phyloP scores from a whole-genome alignment of 2,888 invertebrate species.

The Protophormia terraenovae region DNA sequence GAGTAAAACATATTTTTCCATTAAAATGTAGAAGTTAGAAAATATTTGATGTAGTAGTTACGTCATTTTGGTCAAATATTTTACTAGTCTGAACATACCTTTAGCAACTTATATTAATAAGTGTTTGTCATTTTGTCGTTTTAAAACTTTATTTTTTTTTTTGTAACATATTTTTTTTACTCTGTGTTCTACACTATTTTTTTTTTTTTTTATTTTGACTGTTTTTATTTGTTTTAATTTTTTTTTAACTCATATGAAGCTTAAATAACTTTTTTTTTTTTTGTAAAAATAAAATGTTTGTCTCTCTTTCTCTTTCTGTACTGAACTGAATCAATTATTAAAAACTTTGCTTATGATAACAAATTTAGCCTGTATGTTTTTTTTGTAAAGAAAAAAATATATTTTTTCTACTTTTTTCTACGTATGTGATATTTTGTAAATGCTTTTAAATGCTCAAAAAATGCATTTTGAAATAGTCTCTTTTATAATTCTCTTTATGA shows the following conservation, averaged over 20 bases:
- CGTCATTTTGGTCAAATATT: no score
- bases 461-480: neutral
- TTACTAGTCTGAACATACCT: no score
- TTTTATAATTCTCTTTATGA: neutral
- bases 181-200: no score
- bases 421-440: neutral
- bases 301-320: neutral
- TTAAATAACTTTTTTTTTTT: neutral
- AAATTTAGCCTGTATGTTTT: neutral
- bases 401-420: neutral
- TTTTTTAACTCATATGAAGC: neutral
- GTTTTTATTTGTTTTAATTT: neutral
- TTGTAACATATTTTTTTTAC: no score
- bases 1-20: no score
- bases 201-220: neutral
- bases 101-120: no score
- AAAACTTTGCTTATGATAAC: neutral
- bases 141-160: no score
- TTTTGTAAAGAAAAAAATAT: neutral
- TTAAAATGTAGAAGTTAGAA: no score
- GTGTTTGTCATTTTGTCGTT: no score
- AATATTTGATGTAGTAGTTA: no score
- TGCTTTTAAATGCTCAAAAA: slow-evolving; percentile 13
- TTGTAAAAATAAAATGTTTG: neutral
- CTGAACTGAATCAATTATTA: neutral